Base-by-base conservation (phyloP, 2,888 invertebrate genomes). In the Temnothorax unifasciatus region DNA sequence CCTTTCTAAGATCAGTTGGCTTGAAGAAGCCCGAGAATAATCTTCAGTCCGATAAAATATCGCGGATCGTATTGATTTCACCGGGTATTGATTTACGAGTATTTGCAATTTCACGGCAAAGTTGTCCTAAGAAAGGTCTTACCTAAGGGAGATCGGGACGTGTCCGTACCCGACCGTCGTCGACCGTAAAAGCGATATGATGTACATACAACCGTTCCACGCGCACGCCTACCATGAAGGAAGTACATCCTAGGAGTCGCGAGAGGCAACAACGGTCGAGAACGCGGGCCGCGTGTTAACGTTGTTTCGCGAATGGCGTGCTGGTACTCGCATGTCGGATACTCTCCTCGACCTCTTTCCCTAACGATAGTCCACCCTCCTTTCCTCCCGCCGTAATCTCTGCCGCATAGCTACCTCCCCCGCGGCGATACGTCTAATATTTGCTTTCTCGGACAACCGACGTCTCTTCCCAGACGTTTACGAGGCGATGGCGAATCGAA, bases 261-360 rank as follows among this genome's bases (percentile, higher is more conserved):
- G 85, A 82, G 3, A 63, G 82, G 59, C 66, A 82, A 59, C 64
- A 59, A 47, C 77, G 44, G 38, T 47, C 90, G 84, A 89, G 91
- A 92, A 92, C 91, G 90, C 90, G 90, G 86, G 83, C 73, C 69
- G 47, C 63, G 61, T 71, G 76, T 83, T 89, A 90, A 89, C 91
- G 90, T 90, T 90, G 91, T 92, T 92, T 92, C 91, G 91, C 91
- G 92, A 92, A 90, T 92, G 89, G 91, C 92, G 92, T 92, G 92
- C 89, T 90, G 88, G 90, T 90, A 89, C 54, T 84, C 90, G 91
- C 92, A 91, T 91, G 91, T 92, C 89, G 86, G 87, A 85, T 83
- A 84, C 21, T 66, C 64, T 69, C 47, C 83, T 74, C 84, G 82
- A 86, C 86, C 88, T 79, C 83, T 86, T 73, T 74, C 86, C 79